These are phyloP conservation scores for Bombus impatiens DNA, from an alignment of 1,140 invertebrate species.

Conservation along the genomic window DNA sequence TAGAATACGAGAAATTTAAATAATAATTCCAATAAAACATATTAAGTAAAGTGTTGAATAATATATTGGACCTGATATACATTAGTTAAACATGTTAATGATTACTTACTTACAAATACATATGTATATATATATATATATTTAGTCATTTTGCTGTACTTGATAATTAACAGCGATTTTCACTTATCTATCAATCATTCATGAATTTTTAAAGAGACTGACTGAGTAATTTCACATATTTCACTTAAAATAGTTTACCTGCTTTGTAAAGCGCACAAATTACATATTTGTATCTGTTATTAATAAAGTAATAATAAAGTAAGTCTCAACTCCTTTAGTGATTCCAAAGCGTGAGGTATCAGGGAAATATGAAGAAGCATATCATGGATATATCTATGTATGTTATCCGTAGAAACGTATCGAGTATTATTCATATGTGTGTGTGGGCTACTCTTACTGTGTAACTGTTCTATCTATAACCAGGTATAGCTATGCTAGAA, in stretches of 20 bases:
- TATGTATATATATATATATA: not conserved
- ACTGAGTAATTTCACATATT: not conserved
- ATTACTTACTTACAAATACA: not conserved
- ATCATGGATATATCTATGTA: not conserved
- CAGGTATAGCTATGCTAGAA: too few relatives aligned
- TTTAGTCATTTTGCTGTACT: not conserved
- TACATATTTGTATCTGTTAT: not conserved
- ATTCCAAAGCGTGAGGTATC: conserved; percentile 23
- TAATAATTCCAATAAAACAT: not conserved
- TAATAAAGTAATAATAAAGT: conserved; percentile 13
- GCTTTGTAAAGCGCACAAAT: not conserved
- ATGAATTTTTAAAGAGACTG: not conserved
- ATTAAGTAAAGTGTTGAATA: not conserved
- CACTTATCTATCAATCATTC: not conserved
- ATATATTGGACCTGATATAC: too few relatives aligned
- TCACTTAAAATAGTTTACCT: not conserved
- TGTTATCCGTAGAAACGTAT: too few relatives aligned
- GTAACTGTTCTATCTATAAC: not conserved
- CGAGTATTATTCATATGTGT: not conserved
- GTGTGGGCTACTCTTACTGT: not conserved
- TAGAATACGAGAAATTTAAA: not conserved
- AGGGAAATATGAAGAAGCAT: not conserved
- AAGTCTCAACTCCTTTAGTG: conserved; percentile 21
- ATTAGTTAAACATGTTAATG: not conserved
- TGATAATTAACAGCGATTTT: not conserved